Percentiles rank a stretch among this genome's conserved stretches.
These are phyloP conservation scores for Morbakka virulenta DNA, from an alignment of 30 jellyfish, hydroid and myxozoan species.

Conservation along the genomic window DNA sequence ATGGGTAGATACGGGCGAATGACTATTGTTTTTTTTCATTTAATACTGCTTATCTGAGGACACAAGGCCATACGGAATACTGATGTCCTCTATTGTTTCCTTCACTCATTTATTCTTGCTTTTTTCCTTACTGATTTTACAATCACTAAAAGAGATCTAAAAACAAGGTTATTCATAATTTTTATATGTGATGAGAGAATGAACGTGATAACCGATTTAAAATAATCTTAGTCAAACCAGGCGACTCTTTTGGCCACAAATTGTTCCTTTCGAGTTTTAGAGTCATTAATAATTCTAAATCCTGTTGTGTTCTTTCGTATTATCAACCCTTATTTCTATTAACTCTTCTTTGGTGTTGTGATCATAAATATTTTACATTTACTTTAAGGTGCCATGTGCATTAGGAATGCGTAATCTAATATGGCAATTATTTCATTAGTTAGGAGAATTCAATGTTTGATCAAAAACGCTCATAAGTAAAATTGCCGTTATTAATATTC, in stretches of 20 bases:
- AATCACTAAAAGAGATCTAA: neutral
- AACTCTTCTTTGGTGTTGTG: neutral
- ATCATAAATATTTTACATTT: neutral
- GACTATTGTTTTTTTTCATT: neutral
- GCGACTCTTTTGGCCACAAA: neutral
- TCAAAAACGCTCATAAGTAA: slow-evolving; percentile 10
- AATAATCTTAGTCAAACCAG: neutral
- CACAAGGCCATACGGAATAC: neutral
- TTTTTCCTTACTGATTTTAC: neutral
- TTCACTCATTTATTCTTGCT: neutral
- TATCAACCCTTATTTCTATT: neutral
- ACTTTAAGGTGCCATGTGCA: neutral
- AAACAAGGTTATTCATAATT: neutral
- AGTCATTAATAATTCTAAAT: neutral
- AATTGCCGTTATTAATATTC: neutral
- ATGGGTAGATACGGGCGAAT: neutral
- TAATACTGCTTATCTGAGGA: neutral
- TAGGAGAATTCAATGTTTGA: slow-evolving; percentile 55
- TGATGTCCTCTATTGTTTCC: neutral
- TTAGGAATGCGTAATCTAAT: neutral
- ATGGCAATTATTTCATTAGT: slow-evolving; percentile 39
- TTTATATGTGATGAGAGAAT: neutral
- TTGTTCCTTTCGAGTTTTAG: neutral
- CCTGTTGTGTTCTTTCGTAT: neutral
- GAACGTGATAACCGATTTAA: neutral